These are phyloP conservation scores for Zelleria hepariella DNA, from an alignment of 2,888 invertebrate species.

Conservation along the genomic window DNA sequence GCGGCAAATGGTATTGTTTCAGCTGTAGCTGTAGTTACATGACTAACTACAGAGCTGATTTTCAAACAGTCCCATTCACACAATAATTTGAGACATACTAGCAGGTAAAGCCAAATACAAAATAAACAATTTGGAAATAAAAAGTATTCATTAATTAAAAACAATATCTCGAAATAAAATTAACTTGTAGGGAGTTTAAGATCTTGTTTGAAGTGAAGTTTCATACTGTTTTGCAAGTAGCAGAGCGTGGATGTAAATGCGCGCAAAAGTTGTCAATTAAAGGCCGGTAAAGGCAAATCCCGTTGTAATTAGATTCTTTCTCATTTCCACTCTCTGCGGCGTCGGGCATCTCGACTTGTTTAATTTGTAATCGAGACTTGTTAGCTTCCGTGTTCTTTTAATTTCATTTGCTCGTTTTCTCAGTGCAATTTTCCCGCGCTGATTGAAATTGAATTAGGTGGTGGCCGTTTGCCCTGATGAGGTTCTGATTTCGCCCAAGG, in stretches of 20 bases:
- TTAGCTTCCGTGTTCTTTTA: conserved; percentile 59
- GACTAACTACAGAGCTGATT: too few species aligned
- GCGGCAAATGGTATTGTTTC: too few species aligned
- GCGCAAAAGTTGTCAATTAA: conserved; percentile 63
- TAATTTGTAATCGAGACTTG: conserved; percentile 71
- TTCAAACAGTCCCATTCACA: too few species aligned
- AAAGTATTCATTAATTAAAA: too few species aligned
- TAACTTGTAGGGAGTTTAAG: too few species aligned
- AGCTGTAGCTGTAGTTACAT: too few species aligned
- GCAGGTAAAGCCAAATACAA: too few species aligned
- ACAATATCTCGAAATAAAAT: too few species aligned
- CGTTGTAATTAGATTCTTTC: conserved; percentile 68
- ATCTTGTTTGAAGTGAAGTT: too few species aligned
- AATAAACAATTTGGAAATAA: too few species aligned
- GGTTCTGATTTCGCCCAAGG: conserved; percentile 7
- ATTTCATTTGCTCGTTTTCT: conserved; percentile 49
- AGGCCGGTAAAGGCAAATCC: conserved; percentile 56
- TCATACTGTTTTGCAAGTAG: too few species aligned
- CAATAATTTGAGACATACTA: too few species aligned
- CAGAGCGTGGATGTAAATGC: neutral
- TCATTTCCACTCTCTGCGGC: conserved; percentile 32
- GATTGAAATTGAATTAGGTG: conserved; percentile 51
- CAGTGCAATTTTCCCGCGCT: conserved; percentile 34
- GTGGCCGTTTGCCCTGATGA: conserved; percentile 8
- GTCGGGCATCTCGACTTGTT: conserved; percentile 48